These are phyloP conservation scores for Ochotona curzoniae DNA, from an alignment of 2,113 vertebrate species.

Conservation along the genomic window DNA sequence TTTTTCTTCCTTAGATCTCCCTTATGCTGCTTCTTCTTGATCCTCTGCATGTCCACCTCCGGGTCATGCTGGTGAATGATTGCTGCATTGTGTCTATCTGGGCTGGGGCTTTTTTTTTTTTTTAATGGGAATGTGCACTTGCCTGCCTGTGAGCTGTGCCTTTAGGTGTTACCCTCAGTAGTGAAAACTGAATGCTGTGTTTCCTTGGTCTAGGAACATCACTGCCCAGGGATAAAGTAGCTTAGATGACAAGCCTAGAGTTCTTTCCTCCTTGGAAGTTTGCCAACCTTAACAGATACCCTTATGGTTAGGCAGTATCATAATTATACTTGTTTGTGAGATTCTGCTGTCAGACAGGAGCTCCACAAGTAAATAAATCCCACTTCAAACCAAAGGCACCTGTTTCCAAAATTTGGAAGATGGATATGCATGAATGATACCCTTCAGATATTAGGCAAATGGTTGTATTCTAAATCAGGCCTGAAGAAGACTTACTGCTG, in stretches of 20 bases:
- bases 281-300: background rate
- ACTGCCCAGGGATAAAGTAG: background rate
- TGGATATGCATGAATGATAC: background rate
- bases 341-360: background rate
- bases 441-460: background rate
- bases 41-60: background rate
- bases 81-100: background rate
- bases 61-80: background rate
- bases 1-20: background rate
- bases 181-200: background rate
- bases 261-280: slow-evolving; percentile 1
- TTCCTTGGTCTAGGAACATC: background rate
- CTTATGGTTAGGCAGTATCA: background rate
- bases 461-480: background rate
- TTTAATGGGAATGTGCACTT: background rate
- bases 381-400: background rate
- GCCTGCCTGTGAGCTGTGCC: background rate
- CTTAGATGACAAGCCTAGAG: background rate
- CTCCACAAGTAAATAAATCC: background rate
- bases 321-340: background rate
- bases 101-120: background rate
- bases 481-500: background rate
- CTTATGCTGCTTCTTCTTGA: background rate
- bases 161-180: background rate
- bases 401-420: background rate